These are phyloP conservation scores for Escarpia spicata DNA, from an alignment of 2,888 invertebrate species.

Conservation along the genomic window DNA sequence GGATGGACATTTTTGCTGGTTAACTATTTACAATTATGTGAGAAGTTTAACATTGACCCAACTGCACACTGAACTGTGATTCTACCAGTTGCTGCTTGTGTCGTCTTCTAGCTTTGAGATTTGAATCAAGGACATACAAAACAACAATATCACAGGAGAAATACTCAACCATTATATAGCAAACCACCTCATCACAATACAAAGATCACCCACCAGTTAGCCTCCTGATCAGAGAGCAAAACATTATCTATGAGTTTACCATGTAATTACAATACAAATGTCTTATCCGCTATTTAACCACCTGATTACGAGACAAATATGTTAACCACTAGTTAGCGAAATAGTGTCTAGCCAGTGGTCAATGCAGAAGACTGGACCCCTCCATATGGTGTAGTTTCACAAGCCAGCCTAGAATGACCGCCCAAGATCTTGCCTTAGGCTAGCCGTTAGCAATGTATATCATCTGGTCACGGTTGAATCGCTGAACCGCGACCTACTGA, in stretches of 20 bases:
- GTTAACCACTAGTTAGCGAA: not conserved
- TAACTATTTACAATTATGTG: too few relatives aligned
- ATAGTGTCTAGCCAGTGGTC: not conserved
- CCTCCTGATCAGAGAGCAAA: not conserved
- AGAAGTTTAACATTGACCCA: too few relatives aligned
- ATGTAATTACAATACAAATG: not conserved
- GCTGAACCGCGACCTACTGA: not conserved
- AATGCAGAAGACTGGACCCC: not conserved
- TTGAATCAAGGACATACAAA: not conserved
- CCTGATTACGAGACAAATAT: conserved; percentile 1
- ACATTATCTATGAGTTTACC: not conserved
- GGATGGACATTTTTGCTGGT: too few relatives aligned
- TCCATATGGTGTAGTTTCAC: not conserved
- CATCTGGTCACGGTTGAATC: not conserved
- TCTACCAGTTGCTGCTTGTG: too few relatives aligned
- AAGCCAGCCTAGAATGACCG: not conserved
- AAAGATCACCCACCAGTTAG: not conserved
- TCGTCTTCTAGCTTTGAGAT: too few relatives aligned
- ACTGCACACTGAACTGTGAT: too few relatives aligned
- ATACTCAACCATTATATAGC: not conserved
- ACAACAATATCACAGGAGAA: not conserved
- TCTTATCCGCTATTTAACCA: not conserved
- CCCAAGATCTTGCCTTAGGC: not conserved
- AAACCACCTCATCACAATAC: not conserved
- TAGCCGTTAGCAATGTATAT: not conserved